These are phyloP conservation scores for Drosophila ochracea DNA, from an alignment of 2,888 invertebrate species.

Conservation along the genomic window DNA sequence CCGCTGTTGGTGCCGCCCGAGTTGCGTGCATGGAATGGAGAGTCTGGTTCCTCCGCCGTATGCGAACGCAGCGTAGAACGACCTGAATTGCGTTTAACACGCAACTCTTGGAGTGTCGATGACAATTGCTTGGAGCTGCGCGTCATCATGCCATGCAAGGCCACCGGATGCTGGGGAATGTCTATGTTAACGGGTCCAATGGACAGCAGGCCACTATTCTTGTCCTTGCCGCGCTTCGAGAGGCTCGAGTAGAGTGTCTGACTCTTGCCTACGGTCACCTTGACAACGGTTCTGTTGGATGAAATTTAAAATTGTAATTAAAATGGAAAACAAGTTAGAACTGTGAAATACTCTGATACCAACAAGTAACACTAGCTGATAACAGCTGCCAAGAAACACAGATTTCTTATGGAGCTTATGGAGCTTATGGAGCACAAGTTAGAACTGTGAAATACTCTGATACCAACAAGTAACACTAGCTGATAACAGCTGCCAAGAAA, in stretches of 20 bases:
- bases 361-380: background rate
- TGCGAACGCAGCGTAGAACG: slow-evolving; percentile 88
- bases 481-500: background rate
- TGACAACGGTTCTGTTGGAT: slow-evolving; percentile 92
- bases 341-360: background rate
- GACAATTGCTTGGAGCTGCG: slow-evolving; percentile 96
- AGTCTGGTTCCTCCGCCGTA: slow-evolving; percentile 87
- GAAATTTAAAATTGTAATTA: background rate
- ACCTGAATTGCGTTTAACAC: slow-evolving; percentile 92
- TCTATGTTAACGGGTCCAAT: slow-evolving; percentile 96
- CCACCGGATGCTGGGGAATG: slow-evolving; percentile 99
- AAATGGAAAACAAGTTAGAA: background rate
- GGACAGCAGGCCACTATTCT: slow-evolving; percentile 92
- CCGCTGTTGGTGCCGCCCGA: slow-evolving; percentile 74
- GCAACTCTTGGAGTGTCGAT: slow-evolving; percentile 95
- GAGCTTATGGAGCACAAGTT: background rate
- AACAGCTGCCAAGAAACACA: background rate
- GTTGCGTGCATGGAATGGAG: slow-evolving; percentile 83
- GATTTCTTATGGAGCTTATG: background rate
- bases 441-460: background rate
- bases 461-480: background rate
- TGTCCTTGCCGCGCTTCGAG: slow-evolving; percentile 90
- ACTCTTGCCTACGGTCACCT: slow-evolving; percentile 96
- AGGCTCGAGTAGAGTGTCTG: slow-evolving; percentile 96
- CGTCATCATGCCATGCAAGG: slow-evolving; percentile 99